Percentiles rank a stretch among this genome's conserved stretches.
phyloP scores from a whole-genome alignment of 2,888 invertebrate genomes.

The Luperina testacea region DNA sequence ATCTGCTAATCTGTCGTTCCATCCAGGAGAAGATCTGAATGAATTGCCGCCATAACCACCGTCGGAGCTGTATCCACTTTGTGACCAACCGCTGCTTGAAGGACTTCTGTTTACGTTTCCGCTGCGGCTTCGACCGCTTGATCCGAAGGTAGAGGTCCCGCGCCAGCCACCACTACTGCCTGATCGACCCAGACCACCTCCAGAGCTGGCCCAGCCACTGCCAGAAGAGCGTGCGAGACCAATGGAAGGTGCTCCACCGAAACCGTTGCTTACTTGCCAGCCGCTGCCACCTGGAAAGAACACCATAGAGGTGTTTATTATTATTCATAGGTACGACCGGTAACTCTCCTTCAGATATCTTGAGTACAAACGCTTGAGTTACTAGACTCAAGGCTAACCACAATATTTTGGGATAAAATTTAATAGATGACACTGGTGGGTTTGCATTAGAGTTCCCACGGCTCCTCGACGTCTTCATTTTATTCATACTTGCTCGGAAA shows the following conservation, averaged over 20 bases:
- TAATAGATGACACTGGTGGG: not conserved
- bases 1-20: conserved; percentile 39
- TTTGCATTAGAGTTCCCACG: not conserved
- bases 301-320: not conserved
- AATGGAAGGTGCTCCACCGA: conserved; percentile 47
- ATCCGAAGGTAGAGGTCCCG: conserved; percentile 16
- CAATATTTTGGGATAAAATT: not conserved
- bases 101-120: conserved; percentile 11
- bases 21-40: conserved; percentile 36
- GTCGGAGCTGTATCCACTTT: conserved; percentile 29
- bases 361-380: not conserved
- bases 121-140: conserved; percentile 3
- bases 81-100: conserved; percentile 39
- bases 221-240: conserved; percentile 56
- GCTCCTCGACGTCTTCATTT: not conserved
- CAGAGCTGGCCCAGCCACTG: conserved; percentile 55
- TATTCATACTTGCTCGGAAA: not conserved
- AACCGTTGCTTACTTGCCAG: conserved; percentile 69
- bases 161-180: conserved; percentile 40
- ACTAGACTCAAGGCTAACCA: not conserved
- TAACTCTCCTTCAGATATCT: not conserved
- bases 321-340: not conserved
- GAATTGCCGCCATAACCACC: conserved; percentile 23
- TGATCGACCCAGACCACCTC: conserved; percentile 38
- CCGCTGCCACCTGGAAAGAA: conserved; percentile 65